Conservation (phyloP, 2,888 invertebrate genomes). For the Epirrita christyi region DNA sequence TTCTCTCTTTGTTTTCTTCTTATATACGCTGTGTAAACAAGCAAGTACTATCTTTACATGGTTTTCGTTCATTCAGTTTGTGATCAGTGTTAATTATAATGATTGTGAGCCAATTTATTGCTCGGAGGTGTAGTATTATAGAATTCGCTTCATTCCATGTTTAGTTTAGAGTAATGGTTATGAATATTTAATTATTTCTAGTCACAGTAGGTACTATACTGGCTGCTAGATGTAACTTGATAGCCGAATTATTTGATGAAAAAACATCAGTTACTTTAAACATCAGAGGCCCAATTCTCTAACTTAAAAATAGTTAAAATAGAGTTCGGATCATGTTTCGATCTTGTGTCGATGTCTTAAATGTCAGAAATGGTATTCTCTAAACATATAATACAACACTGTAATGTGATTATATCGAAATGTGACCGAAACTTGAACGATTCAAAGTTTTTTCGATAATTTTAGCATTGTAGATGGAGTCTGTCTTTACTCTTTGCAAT, state of each 20-base stretch:
- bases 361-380: too few relatives aligned
- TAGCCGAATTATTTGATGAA: slow-evolving; percentile 17
- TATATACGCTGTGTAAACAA: slow-evolving; percentile 6
- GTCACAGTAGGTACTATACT: slow-evolving; percentile 68
- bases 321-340: too few relatives aligned
- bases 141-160: slow-evolving; percentile 51
- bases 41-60: slow-evolving; percentile 3
- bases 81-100: slow-evolving; percentile 12
- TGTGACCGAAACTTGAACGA: too few relatives aligned
- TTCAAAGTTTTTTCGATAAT: too few relatives aligned
- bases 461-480: too few relatives aligned
- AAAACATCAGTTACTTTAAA: slow-evolving; percentile 5
- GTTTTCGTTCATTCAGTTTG: slow-evolving; percentile 15
- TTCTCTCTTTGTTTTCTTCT: too few relatives aligned
- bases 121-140: slow-evolving; percentile 47
- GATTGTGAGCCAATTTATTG: slow-evolving; percentile 47
- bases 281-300: too few relatives aligned
- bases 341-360: too few relatives aligned
- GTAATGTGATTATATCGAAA: too few relatives aligned
- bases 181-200: slow-evolving; percentile 60
- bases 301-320: too few relatives aligned
- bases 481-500: too few relatives aligned
- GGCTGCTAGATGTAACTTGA: slow-evolving; percentile 57
- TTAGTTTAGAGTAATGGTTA: slow-evolving; percentile 34
- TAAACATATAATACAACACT: too few relatives aligned